Percentiles rank a stretch among this genome's conserved stretches.
Evolutionary conservation across 2,888 invertebrate species (phyloP).

Genomic region (Eledona agricola): DNA sequence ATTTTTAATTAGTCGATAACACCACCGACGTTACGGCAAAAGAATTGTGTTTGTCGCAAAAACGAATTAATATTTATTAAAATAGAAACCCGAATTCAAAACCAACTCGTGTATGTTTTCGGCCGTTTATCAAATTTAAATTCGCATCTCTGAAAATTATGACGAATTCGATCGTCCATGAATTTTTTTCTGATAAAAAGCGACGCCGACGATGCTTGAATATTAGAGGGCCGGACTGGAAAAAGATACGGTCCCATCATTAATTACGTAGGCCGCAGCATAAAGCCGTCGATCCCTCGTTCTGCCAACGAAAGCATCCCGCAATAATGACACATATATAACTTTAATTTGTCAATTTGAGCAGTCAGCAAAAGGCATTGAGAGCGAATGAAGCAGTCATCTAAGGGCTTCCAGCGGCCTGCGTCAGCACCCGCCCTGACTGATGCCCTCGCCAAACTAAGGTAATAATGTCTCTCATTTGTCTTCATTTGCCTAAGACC

Average conservation of each 20-base stretch:
- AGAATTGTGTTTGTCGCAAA: no score
- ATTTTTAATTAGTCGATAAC: no score
- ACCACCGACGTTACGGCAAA: no score
- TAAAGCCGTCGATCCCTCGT: conserved; percentile 13
- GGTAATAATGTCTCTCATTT: conserved; percentile 62
- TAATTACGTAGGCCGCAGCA: conserved; percentile 22
- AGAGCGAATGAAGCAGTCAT: conserved; percentile 49
- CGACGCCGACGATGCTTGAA: no score
- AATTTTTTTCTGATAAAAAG: no score
- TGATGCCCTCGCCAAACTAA: conserved; percentile 59
- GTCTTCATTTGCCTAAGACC: conserved; percentile 62
- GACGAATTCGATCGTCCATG: no score
- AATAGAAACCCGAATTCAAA: no score
- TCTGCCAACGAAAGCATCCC: conserved; percentile 16
- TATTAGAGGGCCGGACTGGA: neutral
- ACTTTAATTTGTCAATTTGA: conserved; percentile 54
- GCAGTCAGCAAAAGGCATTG: conserved; percentile 49
- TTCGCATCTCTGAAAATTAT: no score
- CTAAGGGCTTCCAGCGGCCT: conserved; percentile 45
- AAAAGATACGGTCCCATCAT: conserved; percentile 21
- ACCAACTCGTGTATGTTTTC: no score
- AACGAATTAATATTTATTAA: no score
- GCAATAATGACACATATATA: conserved; percentile 39
- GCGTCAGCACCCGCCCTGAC: conserved; percentile 52
- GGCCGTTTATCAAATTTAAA: no score